phyloP scores from a whole-genome alignment of 2,113 vertebrate species.

The Gopherus flavomarginatus region DNA sequence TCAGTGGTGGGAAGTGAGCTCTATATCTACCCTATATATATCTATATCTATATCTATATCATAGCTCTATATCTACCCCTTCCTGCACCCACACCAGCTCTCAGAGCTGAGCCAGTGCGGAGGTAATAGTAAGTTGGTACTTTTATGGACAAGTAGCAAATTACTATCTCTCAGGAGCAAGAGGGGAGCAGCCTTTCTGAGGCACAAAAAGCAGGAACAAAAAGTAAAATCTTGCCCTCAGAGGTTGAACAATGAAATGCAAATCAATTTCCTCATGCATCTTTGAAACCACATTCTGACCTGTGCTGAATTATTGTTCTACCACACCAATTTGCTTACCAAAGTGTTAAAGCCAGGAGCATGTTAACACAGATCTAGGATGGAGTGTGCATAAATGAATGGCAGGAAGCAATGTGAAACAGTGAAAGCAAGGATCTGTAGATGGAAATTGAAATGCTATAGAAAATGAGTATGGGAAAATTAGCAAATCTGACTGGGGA shows the following conservation, averaged over 20 bases:
- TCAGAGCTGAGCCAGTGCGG: background rate
- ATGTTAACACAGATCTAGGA: slow-evolving; percentile 66
- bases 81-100: background rate
- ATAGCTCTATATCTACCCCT: background rate
- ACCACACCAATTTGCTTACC: slow-evolving; percentile 69
- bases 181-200: background rate
- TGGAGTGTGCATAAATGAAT: slow-evolving; percentile 49
- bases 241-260: background rate
- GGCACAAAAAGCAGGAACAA: background rate
- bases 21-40: background rate
- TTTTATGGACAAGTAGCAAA: background rate
- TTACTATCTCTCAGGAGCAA: background rate
- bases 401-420: slow-evolving; percentile 63
- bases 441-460: slow-evolving; percentile 57
- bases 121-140: background rate
- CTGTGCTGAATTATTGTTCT: slow-evolving; percentile 57
- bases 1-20: background rate
- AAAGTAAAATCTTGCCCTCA: slow-evolving; percentile 20
- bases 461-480: slow-evolving; percentile 64
- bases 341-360: slow-evolving; percentile 74
- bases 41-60: too few relatives aligned
- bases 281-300: slow-evolving; percentile 11
- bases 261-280: slow-evolving; percentile 31
- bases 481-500: slow-evolving; percentile 62
- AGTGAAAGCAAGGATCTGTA: slow-evolving; percentile 68